Evolutionary conservation across 2,888 invertebrate species (phyloP).

Genomic region (Chaitophorus viminalis): DNA sequence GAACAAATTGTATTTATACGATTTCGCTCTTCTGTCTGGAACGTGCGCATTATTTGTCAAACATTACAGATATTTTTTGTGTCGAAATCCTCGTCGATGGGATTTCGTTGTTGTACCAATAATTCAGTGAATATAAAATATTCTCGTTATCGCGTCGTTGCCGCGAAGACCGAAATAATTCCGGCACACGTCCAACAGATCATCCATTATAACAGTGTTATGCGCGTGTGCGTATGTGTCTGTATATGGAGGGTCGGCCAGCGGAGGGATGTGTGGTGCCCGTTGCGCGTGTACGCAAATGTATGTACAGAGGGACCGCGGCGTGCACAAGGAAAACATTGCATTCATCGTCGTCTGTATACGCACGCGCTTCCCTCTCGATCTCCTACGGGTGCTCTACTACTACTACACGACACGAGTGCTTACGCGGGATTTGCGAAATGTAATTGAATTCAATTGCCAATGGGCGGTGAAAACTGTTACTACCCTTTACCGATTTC

Average conservation of each 20-base stretch:
- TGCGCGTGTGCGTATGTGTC: not conserved
- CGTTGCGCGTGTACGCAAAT: constrained; percentile 2
- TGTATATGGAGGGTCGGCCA: not conserved
- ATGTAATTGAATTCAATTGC: constrained; percentile 61
- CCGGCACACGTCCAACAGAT: constrained; percentile 61
- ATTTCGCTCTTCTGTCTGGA: not conserved
- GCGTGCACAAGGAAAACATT: constrained; percentile 51
- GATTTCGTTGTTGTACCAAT: not conserved
- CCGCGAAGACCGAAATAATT: constrained; percentile 40
- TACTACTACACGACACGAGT: not conserved
- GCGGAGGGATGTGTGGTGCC: not conserved
- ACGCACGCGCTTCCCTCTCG: not conserved
- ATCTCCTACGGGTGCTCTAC: not conserved
- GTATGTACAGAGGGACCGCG: constrained; percentile 5
- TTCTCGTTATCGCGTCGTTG: not conserved
- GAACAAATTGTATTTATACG: not conserved
- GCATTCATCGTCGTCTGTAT: not conserved
- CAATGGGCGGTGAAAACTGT: constrained; percentile 53
- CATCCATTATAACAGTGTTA: constrained; percentile 27
- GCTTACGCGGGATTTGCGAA: constrained; percentile 58
- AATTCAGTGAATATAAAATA: not conserved
- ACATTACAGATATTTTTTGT: not conserved
- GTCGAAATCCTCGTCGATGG: not conserved
- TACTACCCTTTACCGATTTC: constrained; percentile 35
- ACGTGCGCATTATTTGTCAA: not conserved